Evolutionary conservation across 2,888 invertebrate genomes (phyloP), one percentile per base, ranked within the genome.

Genomic region (Magallana nippona): DNA sequence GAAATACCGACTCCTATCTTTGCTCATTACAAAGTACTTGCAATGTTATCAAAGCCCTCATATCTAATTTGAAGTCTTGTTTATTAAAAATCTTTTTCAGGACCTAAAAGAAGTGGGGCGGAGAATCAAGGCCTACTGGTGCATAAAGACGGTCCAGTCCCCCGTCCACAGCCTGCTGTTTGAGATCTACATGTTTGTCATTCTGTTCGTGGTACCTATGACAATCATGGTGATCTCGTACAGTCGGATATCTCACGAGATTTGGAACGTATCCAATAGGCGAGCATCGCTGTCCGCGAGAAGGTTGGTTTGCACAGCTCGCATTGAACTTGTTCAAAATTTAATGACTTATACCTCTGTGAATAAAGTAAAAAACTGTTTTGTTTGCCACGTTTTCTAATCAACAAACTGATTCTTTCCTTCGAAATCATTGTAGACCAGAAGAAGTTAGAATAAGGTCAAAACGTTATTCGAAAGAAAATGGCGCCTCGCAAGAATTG

Each of bases 161-260:
- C 27, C 15, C 5, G 27, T 27, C 15, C 77, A 86, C 60, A 88
- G 87, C 82, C 86, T 86, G 63, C 93, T 95, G 77, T 96, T 96
- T 91, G 96, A 96, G 91, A 91, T 96, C 5, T 96, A 96, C 93
- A 96, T 96, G 96, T 93, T 96, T n/a, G 89, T 95, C 2, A 91
- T 96, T 56, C 95, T 96, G 22, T 95, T 96, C 77, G 92, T 96
- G 5, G 93, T 96, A 44, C 96, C 96, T 0, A 95, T 96, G 17
- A 92, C 94, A 57, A 95, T 96, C 80, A 96, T 96, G 96, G 95
- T 95, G 0, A 95, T 96, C 84, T 96, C 96, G 78, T 96, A 96
- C 92, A 95, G 95, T 10, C 95, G 95, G 86, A 96, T 96, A 89
- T 96, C 96, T 91, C 95, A 95, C 94, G 96, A 96, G 92, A 88